phyloP scores from a whole-genome alignment of 2,113 vertebrate species.

The Heterocephalus glaber region DNA sequence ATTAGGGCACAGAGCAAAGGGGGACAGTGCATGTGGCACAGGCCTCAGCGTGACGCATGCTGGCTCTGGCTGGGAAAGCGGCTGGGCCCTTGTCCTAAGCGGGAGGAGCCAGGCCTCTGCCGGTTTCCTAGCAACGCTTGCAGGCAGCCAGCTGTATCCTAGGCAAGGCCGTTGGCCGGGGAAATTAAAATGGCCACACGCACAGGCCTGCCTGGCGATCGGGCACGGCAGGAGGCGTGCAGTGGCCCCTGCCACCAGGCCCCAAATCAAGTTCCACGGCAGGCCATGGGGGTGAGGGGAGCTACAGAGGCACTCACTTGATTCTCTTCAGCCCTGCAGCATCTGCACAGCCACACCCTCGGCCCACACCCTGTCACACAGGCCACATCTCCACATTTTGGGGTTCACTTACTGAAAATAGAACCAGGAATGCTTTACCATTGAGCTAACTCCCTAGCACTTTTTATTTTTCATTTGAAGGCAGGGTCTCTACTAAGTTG shows the following conservation, averaged over 20 bases:
- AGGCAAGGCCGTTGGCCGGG: constrained; percentile 45
- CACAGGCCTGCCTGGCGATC: neutral
- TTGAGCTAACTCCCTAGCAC: neutral
- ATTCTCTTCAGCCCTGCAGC: neutral
- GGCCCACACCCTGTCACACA: neutral
- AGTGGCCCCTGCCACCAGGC: neutral
- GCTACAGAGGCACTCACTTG: accelerated
- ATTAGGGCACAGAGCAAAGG: neutral
- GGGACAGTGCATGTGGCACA: neutral
- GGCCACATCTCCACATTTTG: neutral
- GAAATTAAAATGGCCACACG: constrained; percentile 36
- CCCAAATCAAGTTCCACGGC: neutral
- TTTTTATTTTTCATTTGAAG: neutral
- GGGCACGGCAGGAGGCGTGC: accelerated
- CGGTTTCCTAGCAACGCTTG: constrained; percentile 79
- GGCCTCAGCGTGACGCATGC: neutral
- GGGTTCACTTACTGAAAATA: neutral
- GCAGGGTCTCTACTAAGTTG: neutral
- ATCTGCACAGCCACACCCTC: accelerated
- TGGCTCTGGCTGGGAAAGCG: constrained; percentile 31
- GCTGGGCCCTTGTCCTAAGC: constrained; percentile 68
- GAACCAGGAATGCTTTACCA: neutral
- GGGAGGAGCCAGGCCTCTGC: constrained; percentile 57
- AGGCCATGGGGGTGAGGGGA: neutral
- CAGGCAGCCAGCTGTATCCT: constrained; percentile 65